phyloP scores from a whole-genome alignment of 1,140 invertebrate genomes.

The Lasioglossum albipes region DNA sequence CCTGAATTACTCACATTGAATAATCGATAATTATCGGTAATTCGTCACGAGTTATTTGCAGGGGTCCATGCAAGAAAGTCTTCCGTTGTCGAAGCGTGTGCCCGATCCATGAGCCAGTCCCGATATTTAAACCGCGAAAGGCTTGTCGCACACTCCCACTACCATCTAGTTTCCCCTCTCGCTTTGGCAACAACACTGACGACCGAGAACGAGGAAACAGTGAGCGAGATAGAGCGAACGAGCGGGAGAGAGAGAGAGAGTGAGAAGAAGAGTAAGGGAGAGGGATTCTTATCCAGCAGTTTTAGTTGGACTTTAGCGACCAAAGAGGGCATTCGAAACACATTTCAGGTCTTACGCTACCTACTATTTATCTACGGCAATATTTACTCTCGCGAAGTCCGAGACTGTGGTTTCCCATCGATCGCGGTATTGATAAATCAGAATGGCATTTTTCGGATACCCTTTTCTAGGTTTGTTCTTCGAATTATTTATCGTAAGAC shows the following conservation, averaged over 20 bases:
- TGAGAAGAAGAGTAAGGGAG: slow-evolving; percentile 2
- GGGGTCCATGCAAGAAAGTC: slow-evolving; percentile 12
- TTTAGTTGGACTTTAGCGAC: slow-evolving; percentile 18
- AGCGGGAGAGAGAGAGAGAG: slow-evolving; percentile 4
- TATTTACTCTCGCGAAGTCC: not conserved
- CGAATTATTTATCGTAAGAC: not conserved
- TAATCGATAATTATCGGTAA: too few species aligned
- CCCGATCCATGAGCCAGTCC: slow-evolving; percentile 3
- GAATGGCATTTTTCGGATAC: too few species aligned
- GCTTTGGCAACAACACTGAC: not conserved
- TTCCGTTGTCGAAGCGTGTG: slow-evolving; percentile 34
- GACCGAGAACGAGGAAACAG: not conserved
- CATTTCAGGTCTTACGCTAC: not conserved
- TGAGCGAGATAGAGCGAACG: not conserved
- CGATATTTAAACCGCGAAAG: slow-evolving; percentile 47
- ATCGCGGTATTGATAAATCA: not conserved
- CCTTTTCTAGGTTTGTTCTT: not conserved
- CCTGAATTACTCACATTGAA: too few species aligned
- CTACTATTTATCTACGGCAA: too few species aligned
- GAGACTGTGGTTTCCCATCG: not conserved
- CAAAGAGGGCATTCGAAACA: slow-evolving; percentile 21
- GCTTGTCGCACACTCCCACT: slow-evolving; percentile 36
- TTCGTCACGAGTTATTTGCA: not conserved
- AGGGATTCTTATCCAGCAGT: slow-evolving; percentile 28
- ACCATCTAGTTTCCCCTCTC: not conserved